These are phyloP conservation scores for Lutraria rhynchaena DNA, from an alignment of 1,140 invertebrate species.

Conservation along the genomic window DNA sequence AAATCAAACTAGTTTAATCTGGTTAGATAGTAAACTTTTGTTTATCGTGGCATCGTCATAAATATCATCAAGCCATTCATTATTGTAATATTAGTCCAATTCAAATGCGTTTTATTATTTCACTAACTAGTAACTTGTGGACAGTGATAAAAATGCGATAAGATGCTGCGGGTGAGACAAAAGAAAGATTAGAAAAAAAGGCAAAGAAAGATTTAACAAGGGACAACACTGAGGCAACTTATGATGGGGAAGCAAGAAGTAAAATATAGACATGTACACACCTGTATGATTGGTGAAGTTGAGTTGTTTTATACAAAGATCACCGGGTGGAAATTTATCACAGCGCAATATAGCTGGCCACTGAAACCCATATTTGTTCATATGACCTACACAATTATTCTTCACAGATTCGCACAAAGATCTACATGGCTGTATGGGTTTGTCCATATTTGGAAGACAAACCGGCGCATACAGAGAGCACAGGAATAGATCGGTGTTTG, in stretches of 20 bases:
- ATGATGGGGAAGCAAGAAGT: background rate
- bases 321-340: slow-evolving; percentile 86
- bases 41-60: too few relatives aligned
- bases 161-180: too few relatives aligned
- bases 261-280: slow-evolving; percentile 16
- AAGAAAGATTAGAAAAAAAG: too few relatives aligned
- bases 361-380: slow-evolving; percentile 86
- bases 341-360: slow-evolving; percentile 88
- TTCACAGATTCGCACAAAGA: slow-evolving; percentile 86
- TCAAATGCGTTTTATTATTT: too few relatives aligned
- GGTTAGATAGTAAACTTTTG: too few relatives aligned
- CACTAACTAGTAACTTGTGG: too few relatives aligned
- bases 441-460: slow-evolving; percentile 81
- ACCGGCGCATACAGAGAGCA: slow-evolving; percentile 89
- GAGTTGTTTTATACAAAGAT: slow-evolving; percentile 85
- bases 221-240: too few relatives aligned
- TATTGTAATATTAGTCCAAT: too few relatives aligned
- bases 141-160: too few relatives aligned
- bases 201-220: too few relatives aligned
- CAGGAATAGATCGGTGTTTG: slow-evolving; percentile 87
- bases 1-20: too few relatives aligned
- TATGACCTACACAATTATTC: slow-evolving; percentile 85
- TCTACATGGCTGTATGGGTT: slow-evolving; percentile 82
- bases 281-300: slow-evolving; percentile 56
- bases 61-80: too few relatives aligned